Conservation (phyloP, 2,888 invertebrate genomes). For the Cheilosia soror region DNA sequence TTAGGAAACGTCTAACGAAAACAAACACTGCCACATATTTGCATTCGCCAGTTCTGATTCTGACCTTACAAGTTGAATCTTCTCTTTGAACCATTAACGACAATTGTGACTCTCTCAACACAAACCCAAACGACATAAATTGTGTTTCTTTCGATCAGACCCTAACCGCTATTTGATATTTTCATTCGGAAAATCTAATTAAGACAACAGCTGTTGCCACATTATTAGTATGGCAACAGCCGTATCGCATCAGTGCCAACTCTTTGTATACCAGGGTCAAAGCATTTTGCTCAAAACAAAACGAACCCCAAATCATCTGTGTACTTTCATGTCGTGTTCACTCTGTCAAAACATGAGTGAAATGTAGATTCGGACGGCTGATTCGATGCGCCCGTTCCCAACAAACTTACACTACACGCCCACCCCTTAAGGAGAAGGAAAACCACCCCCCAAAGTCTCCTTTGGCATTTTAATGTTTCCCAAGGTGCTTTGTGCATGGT, state of each 20-base stretch:
- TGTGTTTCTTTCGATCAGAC: neutral
- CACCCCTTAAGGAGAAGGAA: neutral
- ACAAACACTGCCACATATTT: no score
- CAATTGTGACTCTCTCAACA: no score
- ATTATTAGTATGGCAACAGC: constrained; percentile 43
- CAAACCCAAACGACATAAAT: no score
- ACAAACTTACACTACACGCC: neutral
- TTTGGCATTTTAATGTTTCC: constrained; percentile 74
- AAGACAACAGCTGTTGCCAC: constrained; percentile 50
- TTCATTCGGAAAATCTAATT: constrained; percentile 40
- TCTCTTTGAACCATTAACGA: no score
- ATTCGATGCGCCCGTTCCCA: constrained; percentile 43
- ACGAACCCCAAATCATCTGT: constrained; percentile 32
- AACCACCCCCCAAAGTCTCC: constrained; percentile 57
- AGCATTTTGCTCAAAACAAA: constrained; percentile 27
- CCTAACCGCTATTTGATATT: neutral
- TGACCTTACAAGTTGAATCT: no score
- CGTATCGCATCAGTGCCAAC: constrained; percentile 23
- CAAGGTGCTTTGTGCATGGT: constrained; percentile 73
- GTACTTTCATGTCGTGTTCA: constrained; percentile 47
- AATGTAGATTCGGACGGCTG: constrained; percentile 51
- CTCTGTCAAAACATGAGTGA: constrained; percentile 63
- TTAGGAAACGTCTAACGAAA: no score
- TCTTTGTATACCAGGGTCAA: constrained; percentile 18
- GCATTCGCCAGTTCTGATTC: no score